A percentile compares a stretch with the other conserved stretches of the same genome.
phyloP scores from a whole-genome alignment of 2,888 invertebrate genomes.

The Trisateles emortualis region DNA sequence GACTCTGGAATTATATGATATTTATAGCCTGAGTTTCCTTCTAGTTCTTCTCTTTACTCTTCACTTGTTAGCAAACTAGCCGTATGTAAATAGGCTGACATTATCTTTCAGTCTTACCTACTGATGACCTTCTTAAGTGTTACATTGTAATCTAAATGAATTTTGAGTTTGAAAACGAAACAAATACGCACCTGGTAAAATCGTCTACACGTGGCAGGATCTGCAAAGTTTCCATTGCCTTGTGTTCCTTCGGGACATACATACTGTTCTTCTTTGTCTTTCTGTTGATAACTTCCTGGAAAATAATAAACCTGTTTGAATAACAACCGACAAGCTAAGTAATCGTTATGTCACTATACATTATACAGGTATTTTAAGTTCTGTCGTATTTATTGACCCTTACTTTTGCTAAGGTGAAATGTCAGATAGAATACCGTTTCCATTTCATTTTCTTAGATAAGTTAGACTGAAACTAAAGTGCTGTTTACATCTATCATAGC shows the following conservation, averaged over 20 bases:
- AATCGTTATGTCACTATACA: conserved; percentile 12
- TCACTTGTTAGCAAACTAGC: no score
- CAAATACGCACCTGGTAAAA: conserved; percentile 92
- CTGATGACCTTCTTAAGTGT: no score
- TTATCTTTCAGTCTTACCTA: no score
- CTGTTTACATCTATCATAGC: no score
- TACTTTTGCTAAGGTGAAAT: background rate
- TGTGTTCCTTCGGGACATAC: conserved; percentile 91
- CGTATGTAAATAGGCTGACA: no score
- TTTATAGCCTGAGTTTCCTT: no score
- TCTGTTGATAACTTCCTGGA: conserved; percentile 77
- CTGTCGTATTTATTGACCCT: background rate
- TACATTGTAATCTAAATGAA: no score
- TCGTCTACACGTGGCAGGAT: conserved; percentile 94
- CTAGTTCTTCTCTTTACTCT: no score
- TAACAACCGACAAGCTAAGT: background rate
- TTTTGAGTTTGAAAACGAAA: no score
- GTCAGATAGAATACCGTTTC: background rate
- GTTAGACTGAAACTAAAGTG: no score
- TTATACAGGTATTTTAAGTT: background rate
- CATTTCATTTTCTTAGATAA: background rate
- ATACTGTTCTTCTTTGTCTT: conserved; percentile 89
- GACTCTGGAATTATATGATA: no score
- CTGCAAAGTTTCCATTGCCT: conserved; percentile 96
- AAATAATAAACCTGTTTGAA: conserved; percentile 39